Base-by-base conservation (phyloP, 2,113 vertebrate species). In the Aspiorhynchus laticeps region DNA sequence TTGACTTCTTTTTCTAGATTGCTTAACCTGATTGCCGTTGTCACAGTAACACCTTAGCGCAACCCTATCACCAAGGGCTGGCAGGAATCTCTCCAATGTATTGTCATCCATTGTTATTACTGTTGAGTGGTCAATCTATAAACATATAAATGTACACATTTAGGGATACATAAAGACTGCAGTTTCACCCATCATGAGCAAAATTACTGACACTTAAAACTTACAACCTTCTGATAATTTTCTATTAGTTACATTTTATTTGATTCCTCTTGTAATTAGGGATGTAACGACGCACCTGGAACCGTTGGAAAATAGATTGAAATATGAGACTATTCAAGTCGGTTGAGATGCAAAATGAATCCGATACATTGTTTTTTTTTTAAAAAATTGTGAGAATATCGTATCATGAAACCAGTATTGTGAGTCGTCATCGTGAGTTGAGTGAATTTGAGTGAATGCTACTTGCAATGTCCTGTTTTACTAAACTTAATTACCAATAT, bases 101-200 rank as follows among this genome's bases (percentile, higher is more conserved):
- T 71, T 71, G 28, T 71, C 69, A 38, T 71, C 69, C 69, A 71
- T 71, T 71, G 69, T 71, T 19, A 3, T 36, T 71, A 71, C 69
- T 21, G 69, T 71, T 11, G 69, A 71, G 7, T 38, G 28, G 67
- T 38, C 67, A 71, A 71, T 38, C 67, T 71, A 36, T 8, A 0
- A 71, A 36, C 67, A 71, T 71, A 71, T 9, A 21, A 1, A 71
- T 36, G 31, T 19, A 71, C 24, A 71, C 17, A 6, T 71, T 71
- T 33, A 71, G 67, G 67, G 67, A 36, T 71, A 19, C 31, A 36
- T 71, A 71, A 33, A 71, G 31, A 6, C 67, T 71, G 67, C 67
- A 71, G 67, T 36, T 71, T 71, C 31, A 71, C 5, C 31, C 31
- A 71, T 36, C 15, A 71, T 71, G 31, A 71, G 17, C 31, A 71